Base-by-base conservation (phyloP, 1,140 invertebrate species). In the Penaeus chinensis region DNA sequence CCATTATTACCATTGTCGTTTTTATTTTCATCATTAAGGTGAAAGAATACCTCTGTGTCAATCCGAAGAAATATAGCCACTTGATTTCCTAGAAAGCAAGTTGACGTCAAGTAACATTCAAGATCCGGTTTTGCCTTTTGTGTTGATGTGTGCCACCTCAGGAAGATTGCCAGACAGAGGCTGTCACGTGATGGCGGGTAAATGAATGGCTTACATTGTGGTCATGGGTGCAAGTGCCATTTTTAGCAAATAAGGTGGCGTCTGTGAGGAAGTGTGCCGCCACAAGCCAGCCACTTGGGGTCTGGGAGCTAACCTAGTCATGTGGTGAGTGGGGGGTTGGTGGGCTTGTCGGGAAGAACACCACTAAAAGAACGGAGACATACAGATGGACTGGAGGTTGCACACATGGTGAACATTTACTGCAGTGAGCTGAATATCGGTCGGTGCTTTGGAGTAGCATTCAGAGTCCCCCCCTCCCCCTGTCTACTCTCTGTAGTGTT, bases 241-340 rank as follows among this genome's bases (percentile, higher is more conserved):
- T 81, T 77, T 77, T 78, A 87, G 85, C 80, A 77, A 65, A 82
- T 87, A 87, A 87, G 85, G 80, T 87, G 85, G 85, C 69, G 61
- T 82, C 54, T 24, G 27, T 32, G 80, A 77, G 65, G 61, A 63
- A 71, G 74, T 47, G 69, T 82, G 85, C 85, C 85, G 74, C 80
- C 78, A 79, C 69, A 47, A 82, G 80, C 85, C 85, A 87, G 85
- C 85, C 85, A 87, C 79, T 87, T 82, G 85, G 85, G 79, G 85
- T 82, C 80, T 74, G 24, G 85, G 85, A 82, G 80, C 79, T 78
- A 82, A 87, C 79, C 85, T 87, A 87, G 85, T 87, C 85, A 87
- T 87, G 85, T 87, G 79, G 79, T 87, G 85, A 82, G 85, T 82
- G 80, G 84, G 84, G 83, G 71, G 79, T 82, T 63, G 85, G 82